These are phyloP conservation scores for Edolisoma coerulescens DNA, from an alignment of 2,113 vertebrate genomes.

Conservation along the genomic window DNA sequence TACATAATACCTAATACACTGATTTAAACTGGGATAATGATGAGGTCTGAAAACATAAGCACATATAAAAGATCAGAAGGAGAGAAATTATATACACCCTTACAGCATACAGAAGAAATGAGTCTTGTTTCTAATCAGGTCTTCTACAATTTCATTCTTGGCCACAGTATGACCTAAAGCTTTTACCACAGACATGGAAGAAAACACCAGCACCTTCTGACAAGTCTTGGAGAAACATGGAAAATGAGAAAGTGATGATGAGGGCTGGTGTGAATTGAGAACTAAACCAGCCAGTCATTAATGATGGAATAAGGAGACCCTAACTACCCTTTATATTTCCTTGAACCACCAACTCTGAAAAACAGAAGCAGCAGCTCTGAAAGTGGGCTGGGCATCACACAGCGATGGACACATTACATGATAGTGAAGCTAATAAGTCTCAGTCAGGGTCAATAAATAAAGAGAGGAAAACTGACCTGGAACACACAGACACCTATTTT, in stretches of 20 bases:
- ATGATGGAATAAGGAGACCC: not conserved
- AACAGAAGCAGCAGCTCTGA: not conserved
- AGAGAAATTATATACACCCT: not conserved
- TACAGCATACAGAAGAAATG: not conserved
- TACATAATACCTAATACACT: not conserved
- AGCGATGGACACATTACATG: not conserved
- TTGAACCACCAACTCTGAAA: not conserved
- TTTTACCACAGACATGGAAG: not conserved
- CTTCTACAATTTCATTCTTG: not conserved
- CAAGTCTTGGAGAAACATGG: not conserved
- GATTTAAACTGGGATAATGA: not conserved
- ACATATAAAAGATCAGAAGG: not conserved
- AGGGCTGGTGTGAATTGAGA: not conserved
- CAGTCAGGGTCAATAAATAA: not conserved
- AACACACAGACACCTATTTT: not conserved
- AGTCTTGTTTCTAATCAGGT: not conserved
- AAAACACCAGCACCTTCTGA: not conserved
- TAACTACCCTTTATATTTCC: not conserved
- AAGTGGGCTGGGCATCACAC: not conserved
- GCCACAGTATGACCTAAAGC: not conserved
- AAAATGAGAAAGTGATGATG: not conserved
- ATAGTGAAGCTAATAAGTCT: not conserved
- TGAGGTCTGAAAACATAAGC: not conserved
- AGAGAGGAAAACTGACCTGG: not conserved
- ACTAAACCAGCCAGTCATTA: not conserved